Evolutionary conservation across 2,113 vertebrate genomes (phyloP), one percentile per base, ranked within the genome.

Genomic region (Paradoxurus hermaphroditus): DNA sequence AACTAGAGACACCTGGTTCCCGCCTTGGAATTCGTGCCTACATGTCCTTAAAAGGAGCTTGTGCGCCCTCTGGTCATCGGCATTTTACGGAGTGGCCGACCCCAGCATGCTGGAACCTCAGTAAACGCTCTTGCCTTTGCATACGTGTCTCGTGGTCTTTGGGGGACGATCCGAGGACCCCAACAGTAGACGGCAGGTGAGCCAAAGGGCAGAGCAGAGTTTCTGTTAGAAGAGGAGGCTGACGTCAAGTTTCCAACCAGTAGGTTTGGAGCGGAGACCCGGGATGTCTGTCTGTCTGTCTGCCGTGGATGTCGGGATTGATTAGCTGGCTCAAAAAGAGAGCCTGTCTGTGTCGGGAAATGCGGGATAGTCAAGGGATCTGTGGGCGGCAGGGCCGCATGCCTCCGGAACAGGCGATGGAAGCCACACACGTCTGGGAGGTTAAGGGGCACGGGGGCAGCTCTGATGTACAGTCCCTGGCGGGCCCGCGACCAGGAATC

Each of bases 401-500:
- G 16, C 77, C 6, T 73, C 25, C 12, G 23, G 81, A 29, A 46
- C 29, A 25, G 12, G 78, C 0, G 85, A 25, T 2, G 31, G 34
- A 21, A 27, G 70, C 13, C 6, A 2, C 23, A 2, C 49, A 46
- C 44, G 34, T 16, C 8, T 14, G 14, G 7, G 1, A 49, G 84
- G 41, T 15, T 7, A 1, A 51, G 25, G 27, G 51, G 12, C 41
- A 25, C 29, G 1, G 4, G 51, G 73, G 34, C 18, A 7, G 14
- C 3, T 5, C 18, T n/a, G 36, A 56, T 27, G 73, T 18, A 16
- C 21, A 11, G 14, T 31, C 29, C 78, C 78, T 41, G 0, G 25
- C 15, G 2, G 72, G 79, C 79, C 39, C 18, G 11, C 0, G 13
- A 13, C 46, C 0, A 0, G 21, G n/a, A 4, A n/a, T 46, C 51